Evolutionary conservation across 1,140 invertebrate species (phyloP).

Genomic region (Penaeus vannamei): DNA sequence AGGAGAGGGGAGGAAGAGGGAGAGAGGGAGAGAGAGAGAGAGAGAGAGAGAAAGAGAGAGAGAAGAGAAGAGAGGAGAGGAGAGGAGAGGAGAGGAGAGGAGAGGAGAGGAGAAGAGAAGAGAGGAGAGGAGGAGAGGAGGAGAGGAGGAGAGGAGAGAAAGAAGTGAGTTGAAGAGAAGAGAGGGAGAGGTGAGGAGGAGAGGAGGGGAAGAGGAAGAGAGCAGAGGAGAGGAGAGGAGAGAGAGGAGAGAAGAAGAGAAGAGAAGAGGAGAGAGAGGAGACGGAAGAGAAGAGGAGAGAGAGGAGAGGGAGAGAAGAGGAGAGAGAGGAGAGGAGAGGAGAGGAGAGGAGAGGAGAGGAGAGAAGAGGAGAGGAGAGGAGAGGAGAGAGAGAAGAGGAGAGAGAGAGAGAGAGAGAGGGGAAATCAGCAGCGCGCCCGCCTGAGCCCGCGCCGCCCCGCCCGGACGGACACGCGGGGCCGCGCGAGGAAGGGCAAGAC

Average conservation of each 20-base stretch:
- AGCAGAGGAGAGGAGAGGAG: background rate
- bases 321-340: background rate
- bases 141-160: background rate
- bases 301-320: background rate
- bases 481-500: background rate
- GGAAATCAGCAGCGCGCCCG: background rate
- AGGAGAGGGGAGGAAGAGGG: background rate
- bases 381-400: background rate
- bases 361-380: background rate
- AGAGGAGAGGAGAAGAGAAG: too few relatives aligned
- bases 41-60: background rate
- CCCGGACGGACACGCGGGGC: too few relatives aligned
- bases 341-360: background rate
- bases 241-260: background rate
- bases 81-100: too few relatives aligned
- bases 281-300: background rate
- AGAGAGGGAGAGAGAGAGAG: background rate
- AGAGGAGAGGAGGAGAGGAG: background rate
- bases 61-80: background rate
- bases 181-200: background rate
- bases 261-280: background rate
- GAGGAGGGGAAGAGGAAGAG: background rate
- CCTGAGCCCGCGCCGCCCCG: too few relatives aligned
- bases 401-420: background rate
- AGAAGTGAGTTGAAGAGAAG: background rate